Conservation (phyloP, 2,888 invertebrate genomes). For the Andrena fulva region DNA sequence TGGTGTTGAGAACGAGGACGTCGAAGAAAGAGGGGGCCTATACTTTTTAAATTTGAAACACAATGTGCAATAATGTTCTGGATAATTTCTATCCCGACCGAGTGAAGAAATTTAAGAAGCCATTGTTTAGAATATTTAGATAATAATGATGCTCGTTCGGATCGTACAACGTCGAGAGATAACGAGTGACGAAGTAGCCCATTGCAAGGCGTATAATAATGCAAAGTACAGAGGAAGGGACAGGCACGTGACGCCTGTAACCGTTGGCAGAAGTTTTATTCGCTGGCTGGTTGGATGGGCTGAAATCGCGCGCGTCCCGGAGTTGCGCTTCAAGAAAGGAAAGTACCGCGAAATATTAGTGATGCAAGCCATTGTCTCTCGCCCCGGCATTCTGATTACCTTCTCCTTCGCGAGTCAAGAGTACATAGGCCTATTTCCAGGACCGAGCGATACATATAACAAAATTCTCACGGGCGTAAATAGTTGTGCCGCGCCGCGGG, state of each 20-base stretch:
- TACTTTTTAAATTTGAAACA: too few species aligned
- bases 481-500: background rate
- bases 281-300: conserved; percentile 1
- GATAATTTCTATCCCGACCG: too few species aligned
- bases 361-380: conserved; percentile 64
- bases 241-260: background rate
- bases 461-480: conserved; percentile 57
- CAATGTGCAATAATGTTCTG: too few species aligned
- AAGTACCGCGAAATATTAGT: conserved; percentile 61
- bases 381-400: conserved; percentile 54
- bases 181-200: background rate
- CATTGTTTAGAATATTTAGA: too few species aligned
- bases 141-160: too few species aligned
- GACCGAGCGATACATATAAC: conserved; percentile 25
- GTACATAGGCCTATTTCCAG: conserved; percentile 47
- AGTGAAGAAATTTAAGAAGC: too few species aligned
- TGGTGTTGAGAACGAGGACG: background rate
- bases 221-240: background rate
- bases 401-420: conserved; percentile 38
- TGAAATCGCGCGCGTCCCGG: conserved; percentile 43
- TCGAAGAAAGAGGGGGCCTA: too few species aligned
- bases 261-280: conserved; percentile 14
- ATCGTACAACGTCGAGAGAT: too few species aligned
- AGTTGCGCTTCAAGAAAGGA: conserved; percentile 57
- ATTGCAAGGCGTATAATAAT: background rate